A percentile compares a stretch with the other conserved stretches of the same genome.
phyloP scores from a whole-genome alignment of 1,140 invertebrate genomes.

The Leptopilina clavipes region DNA sequence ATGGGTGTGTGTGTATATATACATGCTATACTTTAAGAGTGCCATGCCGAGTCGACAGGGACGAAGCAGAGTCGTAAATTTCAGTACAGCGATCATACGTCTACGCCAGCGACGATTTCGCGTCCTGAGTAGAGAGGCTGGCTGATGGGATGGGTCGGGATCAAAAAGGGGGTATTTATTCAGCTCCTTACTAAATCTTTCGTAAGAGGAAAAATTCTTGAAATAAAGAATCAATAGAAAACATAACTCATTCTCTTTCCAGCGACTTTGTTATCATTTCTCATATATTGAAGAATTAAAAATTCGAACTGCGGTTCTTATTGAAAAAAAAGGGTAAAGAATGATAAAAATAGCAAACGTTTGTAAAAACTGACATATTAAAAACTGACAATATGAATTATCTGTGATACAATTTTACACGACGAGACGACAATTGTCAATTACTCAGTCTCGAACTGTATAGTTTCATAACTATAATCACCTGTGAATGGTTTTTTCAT shows the following conservation, averaged over 20 bases:
- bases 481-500: no score
- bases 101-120: slow-evolving; percentile 58
- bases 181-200: not conserved
- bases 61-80: slow-evolving; percentile 60
- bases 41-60: slow-evolving; percentile 44
- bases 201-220: not conserved
- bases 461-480: no score
- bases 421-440: no score
- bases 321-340: no score
- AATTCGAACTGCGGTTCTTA: no score
- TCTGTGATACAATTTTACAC: no score
- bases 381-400: no score
- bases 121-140: slow-evolving; percentile 36
- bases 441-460: no score
- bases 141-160: no score
- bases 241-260: not conserved
- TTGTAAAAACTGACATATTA: no score
- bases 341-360: no score
- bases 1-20: not conserved
- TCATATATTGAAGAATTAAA: no score
- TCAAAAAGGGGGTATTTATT: not conserved
- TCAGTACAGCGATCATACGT: slow-evolving; percentile 57
- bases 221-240: not conserved
- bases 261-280: not conserved
- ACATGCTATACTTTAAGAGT: slow-evolving; percentile 19